phyloP scores from a whole-genome alignment of 2,888 invertebrate genomes.

The Synanthedon andrenaeformis region DNA sequence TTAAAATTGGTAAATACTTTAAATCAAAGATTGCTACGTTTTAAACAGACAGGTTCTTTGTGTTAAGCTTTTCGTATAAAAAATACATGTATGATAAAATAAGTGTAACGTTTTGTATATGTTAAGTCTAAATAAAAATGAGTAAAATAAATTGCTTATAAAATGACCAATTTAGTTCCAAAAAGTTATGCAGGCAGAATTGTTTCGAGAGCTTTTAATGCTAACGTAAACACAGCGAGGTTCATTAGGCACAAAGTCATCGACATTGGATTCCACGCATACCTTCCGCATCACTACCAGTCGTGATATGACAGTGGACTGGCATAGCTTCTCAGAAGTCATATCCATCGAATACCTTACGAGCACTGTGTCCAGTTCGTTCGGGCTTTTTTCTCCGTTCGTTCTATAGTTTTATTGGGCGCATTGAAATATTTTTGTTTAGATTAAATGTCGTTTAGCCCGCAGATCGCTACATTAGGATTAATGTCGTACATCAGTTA shows the following conservation, averaged over 20 bases:
- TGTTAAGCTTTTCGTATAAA: too few species aligned
- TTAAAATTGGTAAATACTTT: too few species aligned
- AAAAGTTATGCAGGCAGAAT: too few species aligned
- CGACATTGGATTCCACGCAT: conserved; percentile 24
- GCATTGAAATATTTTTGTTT: conserved; percentile 67
- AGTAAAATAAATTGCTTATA: too few species aligned
- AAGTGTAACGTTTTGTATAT: too few species aligned
- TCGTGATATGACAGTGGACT: conserved; percentile 65
- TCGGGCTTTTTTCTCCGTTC: conserved; percentile 45
- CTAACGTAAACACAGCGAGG: not conserved
- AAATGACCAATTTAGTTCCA: too few species aligned
- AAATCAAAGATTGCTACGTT: too few species aligned
- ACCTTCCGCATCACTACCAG: conserved; percentile 33
- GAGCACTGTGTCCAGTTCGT: conserved; percentile 43
- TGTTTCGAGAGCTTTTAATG: too few species aligned
- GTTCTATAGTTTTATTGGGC: conserved; percentile 58
- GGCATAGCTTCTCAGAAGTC: conserved; percentile 61
- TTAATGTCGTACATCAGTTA: conserved; percentile 65
- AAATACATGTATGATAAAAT: too few species aligned
- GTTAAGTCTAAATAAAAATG: too few species aligned
- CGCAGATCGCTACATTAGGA: conserved; percentile 62
- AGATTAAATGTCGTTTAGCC: conserved; percentile 64
- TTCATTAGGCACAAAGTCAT: conserved; percentile 9
- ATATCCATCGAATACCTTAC: conserved; percentile 62
- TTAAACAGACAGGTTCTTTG: too few species aligned